Evolutionary conservation across 2,797 vertebrate species (phyloP).

Genomic region (Ambastaia sidthimunki): DNA sequence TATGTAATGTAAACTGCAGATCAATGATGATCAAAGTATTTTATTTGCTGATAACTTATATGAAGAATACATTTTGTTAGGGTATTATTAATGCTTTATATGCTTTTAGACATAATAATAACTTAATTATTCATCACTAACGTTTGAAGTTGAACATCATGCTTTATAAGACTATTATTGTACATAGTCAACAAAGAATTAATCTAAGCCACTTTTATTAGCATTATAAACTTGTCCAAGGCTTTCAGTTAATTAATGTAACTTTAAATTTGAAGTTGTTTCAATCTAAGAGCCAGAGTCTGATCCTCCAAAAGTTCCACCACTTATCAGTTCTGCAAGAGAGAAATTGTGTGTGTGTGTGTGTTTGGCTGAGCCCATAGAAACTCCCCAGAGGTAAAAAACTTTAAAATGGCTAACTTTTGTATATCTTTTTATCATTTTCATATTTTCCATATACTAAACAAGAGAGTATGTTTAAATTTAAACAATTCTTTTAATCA

Average conservation of each 20-base stretch:
- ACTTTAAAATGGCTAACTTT: not conserved
- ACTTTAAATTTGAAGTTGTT: not conserved
- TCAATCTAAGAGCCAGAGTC: not conserved
- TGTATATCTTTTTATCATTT: not conserved
- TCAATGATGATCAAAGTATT: not conserved
- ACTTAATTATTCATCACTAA: not conserved
- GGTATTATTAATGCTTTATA: not conserved
- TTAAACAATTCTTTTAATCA: not conserved
- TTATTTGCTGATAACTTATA: not conserved
- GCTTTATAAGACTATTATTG: constrained; percentile 1
- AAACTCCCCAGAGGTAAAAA: not conserved
- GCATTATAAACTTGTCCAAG: not conserved
- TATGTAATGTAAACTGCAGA: not conserved
- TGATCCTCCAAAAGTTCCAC: not conserved
- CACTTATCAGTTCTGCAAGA: not conserved
- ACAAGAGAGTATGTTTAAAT: not conserved
- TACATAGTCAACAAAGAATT: not conserved
- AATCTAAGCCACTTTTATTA: not conserved
- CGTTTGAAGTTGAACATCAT: not conserved
- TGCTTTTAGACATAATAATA: not conserved
- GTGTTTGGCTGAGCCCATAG: constrained; percentile 2
- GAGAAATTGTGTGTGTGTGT: constrained; percentile 11
- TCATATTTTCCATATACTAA: not conserved
- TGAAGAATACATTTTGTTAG: not conserved
- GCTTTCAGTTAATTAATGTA: not conserved